Conservation (phyloP, 2,888 invertebrate species). For the Mylabris sibirica region DNA sequence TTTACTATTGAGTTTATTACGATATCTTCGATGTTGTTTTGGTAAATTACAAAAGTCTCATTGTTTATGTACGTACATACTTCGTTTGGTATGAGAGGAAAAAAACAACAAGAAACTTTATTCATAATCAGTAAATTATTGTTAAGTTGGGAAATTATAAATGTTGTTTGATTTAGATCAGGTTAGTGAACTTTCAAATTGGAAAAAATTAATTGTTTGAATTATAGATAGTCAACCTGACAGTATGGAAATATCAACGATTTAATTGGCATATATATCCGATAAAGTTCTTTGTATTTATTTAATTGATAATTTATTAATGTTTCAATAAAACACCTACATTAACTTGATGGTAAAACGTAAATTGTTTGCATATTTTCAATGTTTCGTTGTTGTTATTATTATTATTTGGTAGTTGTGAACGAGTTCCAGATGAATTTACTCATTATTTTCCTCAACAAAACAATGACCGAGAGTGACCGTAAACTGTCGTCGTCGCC, state of each 20-base stretch:
- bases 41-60: background rate
- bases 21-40: background rate
- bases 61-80: background rate
- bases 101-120: background rate
- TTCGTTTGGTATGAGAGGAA: background rate
- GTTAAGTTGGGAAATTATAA: constrained; percentile 4
- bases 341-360: background rate
- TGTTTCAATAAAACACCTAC: background rate
- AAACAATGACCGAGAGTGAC: constrained; percentile 52
- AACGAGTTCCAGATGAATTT: constrained; percentile 4
- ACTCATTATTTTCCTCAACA: constrained; percentile 22
- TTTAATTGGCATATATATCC: constrained; percentile 6
- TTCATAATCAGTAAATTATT: background rate
- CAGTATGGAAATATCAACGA: background rate
- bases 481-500: constrained; percentile 42
- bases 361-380: constrained; percentile 10
- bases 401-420: background rate
- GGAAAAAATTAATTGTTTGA: constrained; percentile 19
- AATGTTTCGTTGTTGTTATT: background rate
- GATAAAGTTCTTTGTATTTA: constrained; percentile 9
- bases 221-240: constrained; percentile 13
- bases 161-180: constrained; percentile 34
- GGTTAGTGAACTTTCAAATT: constrained; percentile 37
- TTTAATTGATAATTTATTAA: constrained; percentile 14
- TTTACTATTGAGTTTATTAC: constrained; percentile 2